phyloP scores from a whole-genome alignment of 2,888 invertebrate genomes.

The Gnatocerus cornutus region DNA sequence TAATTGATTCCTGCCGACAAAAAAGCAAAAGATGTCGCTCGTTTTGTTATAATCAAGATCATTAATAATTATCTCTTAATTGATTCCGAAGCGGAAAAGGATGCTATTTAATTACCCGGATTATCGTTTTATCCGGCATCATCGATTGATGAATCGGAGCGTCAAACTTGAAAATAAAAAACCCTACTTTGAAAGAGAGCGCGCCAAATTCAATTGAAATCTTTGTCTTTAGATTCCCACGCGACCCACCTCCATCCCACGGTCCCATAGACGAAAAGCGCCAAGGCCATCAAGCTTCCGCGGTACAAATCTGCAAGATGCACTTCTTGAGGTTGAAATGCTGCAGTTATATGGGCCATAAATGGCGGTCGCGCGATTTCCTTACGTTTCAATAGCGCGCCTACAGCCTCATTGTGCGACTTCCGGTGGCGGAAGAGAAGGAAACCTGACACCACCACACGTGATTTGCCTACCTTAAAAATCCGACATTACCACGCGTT shows the following conservation, averaged over 20 bases:
- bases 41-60: not conserved
- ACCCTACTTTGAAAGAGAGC: too few species aligned
- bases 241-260: constrained; percentile 4
- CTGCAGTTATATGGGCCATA: constrained; percentile 37
- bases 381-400: constrained; percentile 38
- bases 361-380: constrained; percentile 40
- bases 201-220: not conserved
- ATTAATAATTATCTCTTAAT: constrained; percentile 1
- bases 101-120: not conserved
- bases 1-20: not conserved
- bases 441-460: constrained; percentile 65
- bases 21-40: not conserved
- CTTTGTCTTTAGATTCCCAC: constrained; percentile 27
- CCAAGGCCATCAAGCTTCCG: constrained; percentile 30
- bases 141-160: not conserved
- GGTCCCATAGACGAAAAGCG: constrained; percentile 27
- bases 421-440: constrained; percentile 60
- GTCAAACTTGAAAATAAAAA: not conserved
- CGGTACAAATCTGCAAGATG: constrained; percentile 39
- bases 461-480: constrained; percentile 62
- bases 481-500: constrained; percentile 10
- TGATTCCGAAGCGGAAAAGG: constrained; percentile 6
- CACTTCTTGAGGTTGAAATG: constrained; percentile 11
- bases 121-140: not conserved
- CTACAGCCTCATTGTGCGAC: constrained; percentile 50